Conservation (phyloP, 1,140 invertebrate genomes). For the Diprion similis region DNA sequence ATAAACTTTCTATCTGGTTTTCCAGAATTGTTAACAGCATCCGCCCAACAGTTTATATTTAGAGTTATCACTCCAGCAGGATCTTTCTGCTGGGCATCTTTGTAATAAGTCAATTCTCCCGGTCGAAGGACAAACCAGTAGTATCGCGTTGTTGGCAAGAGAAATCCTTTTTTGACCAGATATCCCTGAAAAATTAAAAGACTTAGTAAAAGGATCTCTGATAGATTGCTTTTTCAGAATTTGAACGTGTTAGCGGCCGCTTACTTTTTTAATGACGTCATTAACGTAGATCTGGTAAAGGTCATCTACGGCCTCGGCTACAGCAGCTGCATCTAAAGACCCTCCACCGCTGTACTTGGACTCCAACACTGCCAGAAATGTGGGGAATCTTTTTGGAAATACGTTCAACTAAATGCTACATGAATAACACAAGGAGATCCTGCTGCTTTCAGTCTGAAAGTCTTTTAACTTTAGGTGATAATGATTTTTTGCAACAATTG, state of each 20-base stretch:
- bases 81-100: conserved; percentile 74
- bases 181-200: conserved; percentile 63
- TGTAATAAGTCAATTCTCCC: conserved; percentile 77
- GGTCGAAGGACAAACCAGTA: conserved; percentile 83
- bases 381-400: conserved; percentile 61
- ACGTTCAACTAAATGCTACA: conserved; percentile 12
- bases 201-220: conserved; percentile 7
- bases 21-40: conserved; percentile 64
- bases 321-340: conserved; percentile 66
- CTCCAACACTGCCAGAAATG: conserved; percentile 77
- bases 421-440: conserved; percentile 3
- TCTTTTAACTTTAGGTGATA: not conserved
- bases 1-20: conserved; percentile 65
- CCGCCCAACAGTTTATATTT: conserved; percentile 71
- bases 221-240: not conserved
- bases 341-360: conserved; percentile 69
- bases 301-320: conserved; percentile 76
- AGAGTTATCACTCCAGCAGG: conserved; percentile 72
- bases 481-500: not conserved
- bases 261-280: conserved; percentile 83
- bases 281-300: conserved; percentile 79
- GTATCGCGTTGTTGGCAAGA: conserved; percentile 77
- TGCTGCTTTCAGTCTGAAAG: not conserved
- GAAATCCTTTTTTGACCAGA: conserved; percentile 75
- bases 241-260: not conserved